Evolutionary conservation across 1,140 invertebrate species (phyloP).

Genomic region (Drosophila takahashii): DNA sequence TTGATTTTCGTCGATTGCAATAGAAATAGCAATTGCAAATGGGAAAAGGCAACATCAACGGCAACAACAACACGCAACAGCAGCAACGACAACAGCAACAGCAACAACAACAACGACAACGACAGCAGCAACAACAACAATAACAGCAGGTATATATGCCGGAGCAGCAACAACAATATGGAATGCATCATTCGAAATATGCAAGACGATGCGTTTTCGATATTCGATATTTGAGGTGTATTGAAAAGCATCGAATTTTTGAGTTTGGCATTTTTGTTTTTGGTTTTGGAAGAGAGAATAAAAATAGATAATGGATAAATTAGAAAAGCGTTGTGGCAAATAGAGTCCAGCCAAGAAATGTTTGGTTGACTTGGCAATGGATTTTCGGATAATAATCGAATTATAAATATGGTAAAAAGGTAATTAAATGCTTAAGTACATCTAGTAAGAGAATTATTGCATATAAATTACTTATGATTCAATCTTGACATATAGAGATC

Average conservation of each 20-base stretch:
- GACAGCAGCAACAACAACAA: constrained; percentile 42
- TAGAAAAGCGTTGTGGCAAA: constrained; percentile 67
- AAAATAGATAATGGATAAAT: constrained; percentile 81
- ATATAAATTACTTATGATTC: constrained; percentile 55
- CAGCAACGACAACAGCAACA: constrained; percentile 25
- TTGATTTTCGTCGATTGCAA: constrained; percentile 24
- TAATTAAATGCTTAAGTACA: constrained; percentile 75
- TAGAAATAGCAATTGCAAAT: background rate
- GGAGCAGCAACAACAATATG: constrained; percentile 58
- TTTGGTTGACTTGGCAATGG: constrained; percentile 30
- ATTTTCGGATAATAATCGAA: constrained; percentile 24
- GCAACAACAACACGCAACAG: constrained; percentile 31
- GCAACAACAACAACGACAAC: constrained; percentile 23
- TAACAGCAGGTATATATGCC: constrained; percentile 20
- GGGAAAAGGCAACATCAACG: constrained; percentile 44
- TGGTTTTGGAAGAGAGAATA: constrained; percentile 82
- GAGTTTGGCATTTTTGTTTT: constrained; percentile 45
- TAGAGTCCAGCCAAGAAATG: constrained; percentile 49
- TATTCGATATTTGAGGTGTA: constrained; percentile 50
- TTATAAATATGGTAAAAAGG: constrained; percentile 52
- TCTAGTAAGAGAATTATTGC: constrained; percentile 55
- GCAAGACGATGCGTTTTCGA: constrained; percentile 60
- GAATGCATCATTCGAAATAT: constrained; percentile 70
- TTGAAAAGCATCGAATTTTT: constrained; percentile 73
- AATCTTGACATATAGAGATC: constrained; percentile 40